A percentile compares a stretch with the other conserved stretches of the same genome.
Conservation (phyloP, 2,797 vertebrate species). For the Semaprochilodus insignis region DNA sequence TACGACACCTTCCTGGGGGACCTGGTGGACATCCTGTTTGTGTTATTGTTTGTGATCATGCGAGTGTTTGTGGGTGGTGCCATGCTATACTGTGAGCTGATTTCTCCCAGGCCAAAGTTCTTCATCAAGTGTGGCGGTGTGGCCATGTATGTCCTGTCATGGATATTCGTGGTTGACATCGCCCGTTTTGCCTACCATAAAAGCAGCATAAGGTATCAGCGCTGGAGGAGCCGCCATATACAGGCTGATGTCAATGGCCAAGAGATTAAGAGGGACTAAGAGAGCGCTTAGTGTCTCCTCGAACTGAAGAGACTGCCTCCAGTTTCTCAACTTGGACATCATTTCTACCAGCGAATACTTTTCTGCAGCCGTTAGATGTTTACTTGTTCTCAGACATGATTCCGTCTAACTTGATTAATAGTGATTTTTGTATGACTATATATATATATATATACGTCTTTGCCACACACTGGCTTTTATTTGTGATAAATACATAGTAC, state of each 20-base stretch:
- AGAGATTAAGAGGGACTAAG: constrained; percentile 71
- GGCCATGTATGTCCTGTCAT: constrained; percentile 91
- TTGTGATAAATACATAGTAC: constrained; percentile 30
- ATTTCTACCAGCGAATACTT: constrained; percentile 27
- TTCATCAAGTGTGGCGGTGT: constrained; percentile 92
- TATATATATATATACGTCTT: neutral
- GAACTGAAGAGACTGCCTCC: neutral
- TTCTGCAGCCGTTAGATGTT: constrained; percentile 46
- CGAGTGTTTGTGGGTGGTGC: constrained; percentile 91
- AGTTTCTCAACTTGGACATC: neutral
- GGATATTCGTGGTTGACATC: constrained; percentile 95
- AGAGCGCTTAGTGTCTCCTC: neutral
- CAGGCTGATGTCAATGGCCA: constrained; percentile 66
- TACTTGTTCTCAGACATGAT: constrained; percentile 38
- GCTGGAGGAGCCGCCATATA: constrained; percentile 68
- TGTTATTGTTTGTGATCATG: constrained; percentile 89
- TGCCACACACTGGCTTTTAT: constrained; percentile 12
- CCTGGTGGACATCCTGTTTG: constrained; percentile 89
- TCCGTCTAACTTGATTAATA: constrained; percentile 41
- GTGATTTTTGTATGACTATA: constrained; percentile 32
- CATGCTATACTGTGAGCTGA: constrained; percentile 94
- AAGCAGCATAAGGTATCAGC: constrained; percentile 81
- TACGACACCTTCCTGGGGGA: constrained; percentile 85
- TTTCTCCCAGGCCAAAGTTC: constrained; percentile 88
- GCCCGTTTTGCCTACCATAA: constrained; percentile 87